Conservation (phyloP, 2,888 invertebrate species). For the Proisotoma minuta region DNA sequence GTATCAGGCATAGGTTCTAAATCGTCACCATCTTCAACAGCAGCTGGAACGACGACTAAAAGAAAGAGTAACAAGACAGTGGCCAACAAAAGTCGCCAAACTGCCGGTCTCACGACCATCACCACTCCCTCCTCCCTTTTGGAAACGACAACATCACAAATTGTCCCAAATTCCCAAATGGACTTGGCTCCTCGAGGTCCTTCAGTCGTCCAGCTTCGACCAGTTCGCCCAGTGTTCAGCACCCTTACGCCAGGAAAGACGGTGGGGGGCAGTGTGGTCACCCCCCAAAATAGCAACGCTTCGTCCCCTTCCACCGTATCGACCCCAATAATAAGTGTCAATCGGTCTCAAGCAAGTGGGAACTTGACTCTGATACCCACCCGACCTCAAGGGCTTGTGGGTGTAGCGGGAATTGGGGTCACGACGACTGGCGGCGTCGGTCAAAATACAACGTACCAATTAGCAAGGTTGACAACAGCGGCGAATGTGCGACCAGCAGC, state of each 20-base stretch:
- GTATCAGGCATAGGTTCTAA: neutral
- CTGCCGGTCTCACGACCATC: neutral
- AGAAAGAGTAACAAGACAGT: too few species aligned
- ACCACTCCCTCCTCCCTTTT: neutral
- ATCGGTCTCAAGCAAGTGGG: conserved; percentile 27
- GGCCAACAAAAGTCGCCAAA: neutral
- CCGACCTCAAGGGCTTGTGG: conserved; percentile 52
- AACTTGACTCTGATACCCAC: conserved; percentile 44
- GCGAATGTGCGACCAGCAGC: conserved; percentile 23
- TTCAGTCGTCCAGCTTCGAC: conserved; percentile 43
- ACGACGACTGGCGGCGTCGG: conserved; percentile 44
- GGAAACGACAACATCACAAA: neutral
- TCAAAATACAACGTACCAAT: conserved; percentile 52
- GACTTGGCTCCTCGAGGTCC: conserved; percentile 39
- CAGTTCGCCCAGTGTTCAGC: conserved; percentile 33
- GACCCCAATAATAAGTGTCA: conserved; percentile 42
- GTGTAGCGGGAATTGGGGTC: conserved; percentile 44
- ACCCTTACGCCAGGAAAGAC: conserved; percentile 21
- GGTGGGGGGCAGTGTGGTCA: conserved; percentile 22
- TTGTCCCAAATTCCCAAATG: conserved; percentile 26
- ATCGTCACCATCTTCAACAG: neutral
- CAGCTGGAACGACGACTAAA: neutral
- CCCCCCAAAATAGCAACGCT: neutral
- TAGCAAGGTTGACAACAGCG: conserved; percentile 50
- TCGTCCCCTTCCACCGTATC: neutral